A percentile compares a stretch with the other conserved stretches of the same genome.
phyloP scores from a whole-genome alignment of 1,140 invertebrate species.

The Ganaspis sp. region DNA sequence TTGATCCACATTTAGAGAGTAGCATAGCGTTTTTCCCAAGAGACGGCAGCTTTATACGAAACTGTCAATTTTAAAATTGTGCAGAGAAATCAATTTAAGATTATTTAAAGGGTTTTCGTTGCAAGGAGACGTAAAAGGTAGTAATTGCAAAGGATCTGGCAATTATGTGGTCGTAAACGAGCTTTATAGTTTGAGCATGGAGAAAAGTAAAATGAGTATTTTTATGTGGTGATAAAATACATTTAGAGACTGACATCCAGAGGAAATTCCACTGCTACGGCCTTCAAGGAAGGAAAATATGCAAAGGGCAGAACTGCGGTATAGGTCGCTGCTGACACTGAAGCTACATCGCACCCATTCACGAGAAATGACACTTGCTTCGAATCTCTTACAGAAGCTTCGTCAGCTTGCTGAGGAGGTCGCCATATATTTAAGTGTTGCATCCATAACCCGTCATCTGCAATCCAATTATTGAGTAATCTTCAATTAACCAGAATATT shows the following conservation, averaged over 20 bases:
- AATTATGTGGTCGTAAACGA: neutral
- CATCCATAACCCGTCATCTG: conserved; percentile 71
- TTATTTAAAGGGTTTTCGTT: neutral
- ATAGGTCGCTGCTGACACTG: conserved; percentile 79
- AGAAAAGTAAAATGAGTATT: neutral
- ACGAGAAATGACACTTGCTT: conserved; percentile 71
- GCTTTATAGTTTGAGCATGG: neutral
- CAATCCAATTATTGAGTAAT: conserved; percentile 11
- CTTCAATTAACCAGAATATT: neutral
- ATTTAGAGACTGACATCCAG: conserved; percentile 78
- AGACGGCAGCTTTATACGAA: too few species aligned
- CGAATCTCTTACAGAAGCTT: conserved; percentile 56
- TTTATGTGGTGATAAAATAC: conserved; percentile 17
- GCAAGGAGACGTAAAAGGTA: neutral
- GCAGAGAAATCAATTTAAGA: too few species aligned
- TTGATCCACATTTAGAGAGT: too few species aligned
- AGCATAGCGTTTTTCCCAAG: too few species aligned
- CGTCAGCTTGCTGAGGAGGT: conserved; percentile 49
- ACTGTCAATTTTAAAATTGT: too few species aligned
- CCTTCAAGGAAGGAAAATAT: conserved; percentile 83
- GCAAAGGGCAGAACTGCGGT: conserved; percentile 85
- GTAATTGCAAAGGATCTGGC: neutral
- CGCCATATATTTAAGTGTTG: conserved; percentile 67
- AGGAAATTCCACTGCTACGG: conserved; percentile 84
- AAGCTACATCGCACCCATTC: conserved; percentile 68